Evolutionary conservation across 2,888 invertebrate species (phyloP).

Genomic region (Ceramica pisi): DNA sequence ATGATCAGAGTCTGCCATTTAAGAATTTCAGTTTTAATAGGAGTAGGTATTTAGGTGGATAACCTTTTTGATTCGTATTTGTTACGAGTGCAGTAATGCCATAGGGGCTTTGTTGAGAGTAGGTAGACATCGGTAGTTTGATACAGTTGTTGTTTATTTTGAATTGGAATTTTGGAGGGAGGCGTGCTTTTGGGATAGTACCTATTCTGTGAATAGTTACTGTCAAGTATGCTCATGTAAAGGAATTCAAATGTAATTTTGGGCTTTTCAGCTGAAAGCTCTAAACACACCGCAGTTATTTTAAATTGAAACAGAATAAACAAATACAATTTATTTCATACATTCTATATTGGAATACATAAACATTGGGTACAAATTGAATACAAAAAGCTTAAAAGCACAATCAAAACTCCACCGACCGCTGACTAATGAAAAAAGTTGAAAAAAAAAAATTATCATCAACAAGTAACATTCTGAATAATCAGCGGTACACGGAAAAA

Average conservation of each 20-base stretch:
- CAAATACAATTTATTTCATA: constrained; percentile 59
- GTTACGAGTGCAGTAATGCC: constrained; percentile 18
- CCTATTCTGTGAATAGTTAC: neutral
- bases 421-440: constrained; percentile 86
- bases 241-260: constrained; percentile 6
- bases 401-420: constrained; percentile 72
- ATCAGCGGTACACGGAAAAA: constrained; percentile 91
- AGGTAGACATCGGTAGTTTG: constrained; percentile 6
- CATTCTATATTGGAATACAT: constrained; percentile 62
- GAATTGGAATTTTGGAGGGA: neutral
- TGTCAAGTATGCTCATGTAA: neutral
- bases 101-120: constrained; percentile 44
- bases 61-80: constrained; percentile 19
- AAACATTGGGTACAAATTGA: constrained; percentile 67
- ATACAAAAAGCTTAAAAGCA: constrained; percentile 74
- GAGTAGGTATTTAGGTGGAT: neutral
- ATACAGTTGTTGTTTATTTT: constrained; percentile 27
- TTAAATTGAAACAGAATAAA: constrained; percentile 55
- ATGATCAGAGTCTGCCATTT: neutral
- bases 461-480: constrained; percentile 91
- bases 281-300: constrained; percentile 44
- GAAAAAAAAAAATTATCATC: constrained; percentile 87
- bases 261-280: constrained; percentile 19
- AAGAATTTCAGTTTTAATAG: neutral
- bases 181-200: neutral